Percentiles rank a stretch among this genome's conserved stretches.
These are phyloP conservation scores for Trididemnum nubilum DNA, from an alignment of 23 tunicate species.

Conservation along the genomic window DNA sequence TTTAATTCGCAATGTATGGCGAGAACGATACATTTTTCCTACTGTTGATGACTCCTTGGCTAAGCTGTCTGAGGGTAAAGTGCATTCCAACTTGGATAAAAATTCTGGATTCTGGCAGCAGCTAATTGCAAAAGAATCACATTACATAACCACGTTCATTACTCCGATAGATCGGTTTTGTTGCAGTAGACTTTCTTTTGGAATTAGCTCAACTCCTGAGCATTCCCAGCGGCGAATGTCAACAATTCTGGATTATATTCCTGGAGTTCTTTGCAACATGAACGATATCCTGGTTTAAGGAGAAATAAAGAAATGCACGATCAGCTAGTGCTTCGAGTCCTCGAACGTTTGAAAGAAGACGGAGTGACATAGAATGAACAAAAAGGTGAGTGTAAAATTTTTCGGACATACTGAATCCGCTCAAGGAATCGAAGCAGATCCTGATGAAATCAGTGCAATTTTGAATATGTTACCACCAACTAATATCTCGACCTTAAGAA, in stretches of 20 bases:
- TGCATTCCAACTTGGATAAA: constrained; percentile 23
- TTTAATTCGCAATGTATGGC: neutral
- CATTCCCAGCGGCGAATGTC: constrained; percentile 35
- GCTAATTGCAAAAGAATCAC: neutral
- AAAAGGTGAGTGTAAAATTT: constrained; percentile 40
- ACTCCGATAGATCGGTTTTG: constrained; percentile 13
- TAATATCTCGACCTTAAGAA: neutral
- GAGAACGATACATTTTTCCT: constrained; percentile 21
- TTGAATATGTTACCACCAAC: constrained; percentile 3
- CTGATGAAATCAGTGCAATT: constrained; percentile 1
- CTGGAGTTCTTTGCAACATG: neutral
- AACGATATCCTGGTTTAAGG: neutral
- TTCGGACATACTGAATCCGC: constrained; percentile 6
- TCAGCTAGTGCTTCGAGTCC: constrained; percentile 1
- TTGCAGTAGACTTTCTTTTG: constrained; percentile 39
- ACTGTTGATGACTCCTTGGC: constrained; percentile 37
- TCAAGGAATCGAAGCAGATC: constrained; percentile 21
- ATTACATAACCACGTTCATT: constrained; percentile 14
- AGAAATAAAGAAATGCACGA: constrained; percentile 29
- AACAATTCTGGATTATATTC: neutral
- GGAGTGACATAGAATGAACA: constrained; percentile 25
- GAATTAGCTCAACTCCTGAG: constrained; percentile 21
- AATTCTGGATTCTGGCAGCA: constrained; percentile 49
- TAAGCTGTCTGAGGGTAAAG: constrained; percentile 7
- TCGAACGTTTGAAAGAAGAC: neutral